Evolutionary conservation across 2,113 vertebrate genomes (phyloP).

Genomic region (Protobothrops flavoviridis): DNA sequence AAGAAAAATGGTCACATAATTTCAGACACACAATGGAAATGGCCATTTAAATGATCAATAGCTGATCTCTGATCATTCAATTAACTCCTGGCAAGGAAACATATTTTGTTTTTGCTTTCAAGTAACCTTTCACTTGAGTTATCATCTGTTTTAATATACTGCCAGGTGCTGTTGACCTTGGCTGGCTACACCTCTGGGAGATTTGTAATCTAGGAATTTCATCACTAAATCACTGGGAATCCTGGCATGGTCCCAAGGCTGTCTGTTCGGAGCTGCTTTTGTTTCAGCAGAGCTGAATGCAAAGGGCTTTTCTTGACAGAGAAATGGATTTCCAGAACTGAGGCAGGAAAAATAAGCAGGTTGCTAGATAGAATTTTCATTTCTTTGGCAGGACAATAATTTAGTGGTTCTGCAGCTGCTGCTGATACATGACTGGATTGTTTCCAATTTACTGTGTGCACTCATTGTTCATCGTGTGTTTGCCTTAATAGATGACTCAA

Average conservation of each 20-base stretch:
- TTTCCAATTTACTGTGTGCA: slow-evolving; percentile 52
- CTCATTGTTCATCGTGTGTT: slow-evolving; percentile 55
- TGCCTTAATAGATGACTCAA: slow-evolving; percentile 56
- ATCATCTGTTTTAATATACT: slow-evolving; percentile 39
- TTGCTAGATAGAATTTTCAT: slow-evolving; percentile 1
- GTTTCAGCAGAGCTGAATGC: not conserved
- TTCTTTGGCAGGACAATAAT: slow-evolving; percentile 21
- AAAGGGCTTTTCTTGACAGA: slow-evolving; percentile 23
- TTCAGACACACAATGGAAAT: not conserved
- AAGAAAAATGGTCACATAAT: not conserved
- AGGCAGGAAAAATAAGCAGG: slow-evolving; percentile 29
- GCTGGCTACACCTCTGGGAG: slow-evolving; percentile 37
- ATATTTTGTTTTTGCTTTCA: slow-evolving; percentile 17
- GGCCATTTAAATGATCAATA: not conserved
- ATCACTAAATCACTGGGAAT: slow-evolving; percentile 50
- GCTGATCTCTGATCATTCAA: slow-evolving; percentile 36
- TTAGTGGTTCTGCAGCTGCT: slow-evolving; percentile 52
- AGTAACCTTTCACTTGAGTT: not conserved
- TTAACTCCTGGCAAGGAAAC: not conserved
- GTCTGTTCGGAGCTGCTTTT: slow-evolving; percentile 35
- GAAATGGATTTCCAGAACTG: slow-evolving; percentile 36
- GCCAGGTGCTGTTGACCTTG: slow-evolving; percentile 37
- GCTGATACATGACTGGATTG: slow-evolving; percentile 52
- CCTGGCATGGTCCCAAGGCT: slow-evolving; percentile 33
- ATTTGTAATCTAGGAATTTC: slow-evolving; percentile 44